Evolutionary conservation across 2,113 vertebrate genomes (phyloP), one percentile per base, ranked within the genome.

Genomic region (Tylochromis polylepis): DNA sequence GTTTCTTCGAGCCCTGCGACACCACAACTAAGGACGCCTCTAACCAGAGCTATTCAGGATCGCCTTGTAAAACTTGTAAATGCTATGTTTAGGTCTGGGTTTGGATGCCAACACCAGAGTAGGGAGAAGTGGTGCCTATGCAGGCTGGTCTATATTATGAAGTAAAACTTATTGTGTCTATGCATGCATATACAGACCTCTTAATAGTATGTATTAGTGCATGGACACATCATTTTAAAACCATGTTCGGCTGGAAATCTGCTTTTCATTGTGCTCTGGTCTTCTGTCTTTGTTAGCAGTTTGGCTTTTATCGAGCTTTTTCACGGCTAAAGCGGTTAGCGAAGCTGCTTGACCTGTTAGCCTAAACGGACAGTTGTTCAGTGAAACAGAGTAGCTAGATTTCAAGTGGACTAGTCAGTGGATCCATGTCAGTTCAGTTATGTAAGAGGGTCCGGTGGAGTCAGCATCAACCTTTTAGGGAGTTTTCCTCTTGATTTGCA

Each of bases 81-180:
- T 53, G 41, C 81, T 81, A 59, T 81, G 85, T 72, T 93, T 85
- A 31, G 82, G 82, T 67, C 38, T 70, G 55, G 55, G 80, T 81
- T 60, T 70, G 55, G 29, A 49, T 49, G 77, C 81, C 34, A n/a
- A 1, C 58, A 12, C 56, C 31, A 56, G 6, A 57, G 24, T n/a
- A 29, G 29, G 38, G 56, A 70, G 34, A 34, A 20, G 5, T 20
- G 43, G 24, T 5, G 70, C 2, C 70, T 29, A 16, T 77, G 70
- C 6, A 31, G 70, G 10, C 70, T 31, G 70, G 10, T 51, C 24
- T 77, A 20, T 20, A 8, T 29, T 29, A 51, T 51, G 43, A 77
- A 77, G 49, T 20, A 51, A 31, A 31, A 77, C 27, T 31, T 77
- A 49, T 49, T 49, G 2, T 77, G 70, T 75, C 41, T 24, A 55